These are phyloP conservation scores for Meteorus cinctellus DNA, from an alignment of 2,888 invertebrate genomes.

Conservation along the genomic window DNA sequence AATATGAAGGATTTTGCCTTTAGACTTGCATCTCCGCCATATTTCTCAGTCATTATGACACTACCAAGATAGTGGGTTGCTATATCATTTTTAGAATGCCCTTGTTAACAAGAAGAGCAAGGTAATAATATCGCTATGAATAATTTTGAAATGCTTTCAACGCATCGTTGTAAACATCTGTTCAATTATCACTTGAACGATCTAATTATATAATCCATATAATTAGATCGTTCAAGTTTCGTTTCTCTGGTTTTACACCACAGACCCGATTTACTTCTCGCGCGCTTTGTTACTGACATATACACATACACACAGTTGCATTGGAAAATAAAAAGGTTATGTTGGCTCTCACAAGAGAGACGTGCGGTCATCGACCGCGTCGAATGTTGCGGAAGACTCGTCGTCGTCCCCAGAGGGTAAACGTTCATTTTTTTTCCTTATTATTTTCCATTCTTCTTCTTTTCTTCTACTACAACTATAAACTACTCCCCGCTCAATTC, in stretches of 20 bases:
- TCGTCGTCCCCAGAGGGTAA: conserved; percentile 3
- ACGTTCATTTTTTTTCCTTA: conserved; percentile 8
- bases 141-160: not conserved
- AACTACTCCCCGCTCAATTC: conserved; percentile 15
- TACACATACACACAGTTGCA: conserved; percentile 8
- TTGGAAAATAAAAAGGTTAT: not conserved
- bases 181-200: conserved; percentile 18
- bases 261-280: conserved; percentile 23
- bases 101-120: not conserved
- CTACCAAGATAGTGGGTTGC: not conserved
- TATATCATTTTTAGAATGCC: not conserved
- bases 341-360: conserved; percentile 19
- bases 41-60: conserved; percentile 2
- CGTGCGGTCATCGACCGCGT: conserved; percentile 41
- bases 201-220: conserved; percentile 32
- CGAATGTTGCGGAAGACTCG: conserved; percentile 39
- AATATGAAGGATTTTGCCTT: no score
- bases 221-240: conserved; percentile 18
- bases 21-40: not conserved
- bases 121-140: conserved; percentile 8
- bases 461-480: conserved; percentile 23
- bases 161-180: not conserved
- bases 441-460: conserved; percentile 13
- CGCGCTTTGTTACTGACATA: conserved; percentile 17
- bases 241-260: conserved; percentile 26